phyloP scores from a whole-genome alignment of 1,140 invertebrate genomes.

The Drosophila ironensis region DNA sequence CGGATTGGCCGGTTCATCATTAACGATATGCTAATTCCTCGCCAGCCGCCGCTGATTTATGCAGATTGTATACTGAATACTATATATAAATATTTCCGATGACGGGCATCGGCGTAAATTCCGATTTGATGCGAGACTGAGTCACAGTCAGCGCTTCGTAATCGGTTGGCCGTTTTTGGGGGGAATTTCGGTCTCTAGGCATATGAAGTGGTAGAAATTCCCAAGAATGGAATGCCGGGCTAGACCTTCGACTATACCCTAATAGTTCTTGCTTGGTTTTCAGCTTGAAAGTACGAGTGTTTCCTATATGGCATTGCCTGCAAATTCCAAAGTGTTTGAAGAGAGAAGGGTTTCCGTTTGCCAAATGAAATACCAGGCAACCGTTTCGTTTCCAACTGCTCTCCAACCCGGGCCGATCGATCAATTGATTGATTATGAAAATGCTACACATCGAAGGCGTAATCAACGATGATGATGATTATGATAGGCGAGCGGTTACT shows the following conservation, averaged over 20 bases:
- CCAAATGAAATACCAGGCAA: background rate
- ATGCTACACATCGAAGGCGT: constrained; percentile 33
- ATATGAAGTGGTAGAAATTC: background rate
- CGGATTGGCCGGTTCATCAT: constrained; percentile 10
- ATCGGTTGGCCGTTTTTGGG: background rate
- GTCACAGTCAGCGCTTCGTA: background rate
- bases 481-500: constrained; percentile 51
- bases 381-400: too few relatives aligned
- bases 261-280: too few relatives aligned
- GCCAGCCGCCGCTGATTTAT: constrained; percentile 34
- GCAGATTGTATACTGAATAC: background rate
- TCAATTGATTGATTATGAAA: constrained; percentile 45
- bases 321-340: too few relatives aligned
- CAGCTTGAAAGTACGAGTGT: too few relatives aligned
- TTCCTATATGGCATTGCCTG: too few relatives aligned
- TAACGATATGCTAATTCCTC: constrained; percentile 32
- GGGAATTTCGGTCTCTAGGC: background rate
- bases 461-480: constrained; percentile 34
- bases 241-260: too few relatives aligned
- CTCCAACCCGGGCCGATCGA: background rate
- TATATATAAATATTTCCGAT: constrained; percentile 4
- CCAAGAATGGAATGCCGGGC: too few relatives aligned
- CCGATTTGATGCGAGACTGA: constrained; percentile 11
- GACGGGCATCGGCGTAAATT: constrained; percentile 4
- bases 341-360: too few relatives aligned